Evolutionary conservation across 1,140 invertebrate genomes (phyloP), one percentile per base, ranked within the genome.

Genomic region (Augochlora pura): DNA sequence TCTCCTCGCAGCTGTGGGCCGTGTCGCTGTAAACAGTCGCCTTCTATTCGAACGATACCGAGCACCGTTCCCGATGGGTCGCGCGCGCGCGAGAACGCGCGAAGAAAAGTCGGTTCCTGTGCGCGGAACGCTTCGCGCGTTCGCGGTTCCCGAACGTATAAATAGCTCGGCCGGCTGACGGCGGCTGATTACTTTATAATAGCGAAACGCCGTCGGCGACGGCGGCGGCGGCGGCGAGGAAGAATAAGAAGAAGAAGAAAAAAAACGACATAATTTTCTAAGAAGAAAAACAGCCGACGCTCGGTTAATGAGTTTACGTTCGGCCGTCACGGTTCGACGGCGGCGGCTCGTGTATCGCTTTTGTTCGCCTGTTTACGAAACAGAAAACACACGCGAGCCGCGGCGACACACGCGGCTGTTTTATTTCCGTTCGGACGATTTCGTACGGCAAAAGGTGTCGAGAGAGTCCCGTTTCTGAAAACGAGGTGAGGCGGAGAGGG

Each of bases 401-500:
- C 32, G 32, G 14, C 42, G 42, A 46, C 42, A 46, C 42, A 42
- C 9, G 42, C 42, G 42, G 25, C 67, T 42, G 42, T 63, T n/a
- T n/a, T 66, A 72, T 78, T 77, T 72, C 71, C 83, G 67, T 69
- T 54, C 42, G 42, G 65, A 57, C 77, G 27, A 68, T 73, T 85
- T 84, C 63, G 67, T 32, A 32, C 32, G 76, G 49, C 62, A 54
- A n/a, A n/a, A 86, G 65, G 70, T 82, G 74, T 81, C 46, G 57
- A 59, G 67, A 52, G 14, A 52, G 14, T 18, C 49, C 16, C 49
- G 54, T n/a, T n/a, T 8, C 57, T 39, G 59, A 21, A 63, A 54
- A 52, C 14, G 38, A 60, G 74, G 69, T n/a, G n/a, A n/a, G n/a
- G n/a, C n/a, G n/a, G n/a, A n/a, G n/a, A n/a, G n/a, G n/a, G n/a